A percentile compares a stretch with the other conserved stretches of the same genome.
These are phyloP conservation scores for Rhingia campestris DNA, from an alignment of 2,888 invertebrate species.

Conservation along the genomic window DNA sequence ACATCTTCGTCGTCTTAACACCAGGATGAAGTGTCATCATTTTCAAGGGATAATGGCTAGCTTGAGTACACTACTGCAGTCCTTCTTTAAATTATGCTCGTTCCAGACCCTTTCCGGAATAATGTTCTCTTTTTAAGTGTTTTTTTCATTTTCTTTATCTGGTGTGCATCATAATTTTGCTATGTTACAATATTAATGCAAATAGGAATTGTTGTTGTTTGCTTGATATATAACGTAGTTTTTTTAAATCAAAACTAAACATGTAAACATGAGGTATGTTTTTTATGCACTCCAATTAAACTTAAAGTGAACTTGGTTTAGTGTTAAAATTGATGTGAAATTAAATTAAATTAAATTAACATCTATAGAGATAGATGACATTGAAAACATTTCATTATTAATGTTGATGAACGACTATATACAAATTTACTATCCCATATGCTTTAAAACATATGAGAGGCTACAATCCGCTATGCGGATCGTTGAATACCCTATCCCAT, in stretches of 20 bases:
- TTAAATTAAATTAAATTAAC: too few relatives aligned
- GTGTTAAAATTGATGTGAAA: slow-evolving; percentile 78
- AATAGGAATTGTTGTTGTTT: slow-evolving; percentile 36
- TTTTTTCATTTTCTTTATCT: slow-evolving; percentile 27
- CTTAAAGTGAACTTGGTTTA: slow-evolving; percentile 77
- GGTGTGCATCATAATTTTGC: slow-evolving; percentile 19
- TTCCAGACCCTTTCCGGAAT: slow-evolving; percentile 33
- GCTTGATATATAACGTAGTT: slow-evolving; percentile 33
- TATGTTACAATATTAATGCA: slow-evolving; percentile 35
- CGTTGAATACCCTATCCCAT: too few relatives aligned
- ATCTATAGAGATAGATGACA: too few relatives aligned
- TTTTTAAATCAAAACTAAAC: background rate
- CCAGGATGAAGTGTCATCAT: slow-evolving; percentile 53
- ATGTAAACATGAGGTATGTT: slow-evolving; percentile 25
- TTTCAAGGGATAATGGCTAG: slow-evolving; percentile 30
- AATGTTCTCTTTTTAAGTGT: slow-evolving; percentile 34
- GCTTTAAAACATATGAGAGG: too few relatives aligned
- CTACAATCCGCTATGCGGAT: too few relatives aligned
- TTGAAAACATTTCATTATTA: too few relatives aligned
- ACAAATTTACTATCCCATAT: too few relatives aligned
- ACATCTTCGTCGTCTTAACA: slow-evolving; percentile 42
- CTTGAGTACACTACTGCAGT: slow-evolving; percentile 20
- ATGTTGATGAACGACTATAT: too few relatives aligned
- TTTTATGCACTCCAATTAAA: slow-evolving; percentile 15
- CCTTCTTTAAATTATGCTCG: slow-evolving; percentile 32